These are phyloP conservation scores for Drosophila nigrodunni DNA, from an alignment of 1,140 invertebrate genomes.

Conservation along the genomic window DNA sequence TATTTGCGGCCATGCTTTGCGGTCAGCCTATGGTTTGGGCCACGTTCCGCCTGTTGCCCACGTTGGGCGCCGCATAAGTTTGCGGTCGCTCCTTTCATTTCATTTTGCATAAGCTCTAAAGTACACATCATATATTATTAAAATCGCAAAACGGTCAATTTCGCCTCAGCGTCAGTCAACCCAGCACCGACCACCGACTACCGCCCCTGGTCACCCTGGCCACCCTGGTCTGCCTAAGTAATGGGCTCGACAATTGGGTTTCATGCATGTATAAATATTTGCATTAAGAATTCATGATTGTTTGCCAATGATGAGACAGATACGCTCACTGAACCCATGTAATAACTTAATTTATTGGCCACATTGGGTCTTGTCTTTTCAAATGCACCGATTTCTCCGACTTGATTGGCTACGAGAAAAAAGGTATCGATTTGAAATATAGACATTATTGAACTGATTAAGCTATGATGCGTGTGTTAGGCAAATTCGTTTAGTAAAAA, in stretches of 20 bases:
- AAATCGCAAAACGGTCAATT: constrained; percentile 84
- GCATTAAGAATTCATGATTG: constrained; percentile 70
- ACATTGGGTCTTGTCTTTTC: constrained; percentile 25
- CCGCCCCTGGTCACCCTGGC: neutral
- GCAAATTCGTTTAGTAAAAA: too few relatives aligned
- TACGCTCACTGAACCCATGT: constrained; percentile 42
- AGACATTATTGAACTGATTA: too few relatives aligned
- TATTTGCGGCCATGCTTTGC: constrained; percentile 76
- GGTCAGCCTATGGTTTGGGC: constrained; percentile 64
- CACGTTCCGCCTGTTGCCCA: constrained; percentile 55
- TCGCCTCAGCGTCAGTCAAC: constrained; percentile 45
- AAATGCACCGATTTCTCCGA: neutral
- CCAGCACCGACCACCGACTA: neutral
- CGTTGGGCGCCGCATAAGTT: constrained; percentile 65
- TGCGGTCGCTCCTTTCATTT: constrained; percentile 77
- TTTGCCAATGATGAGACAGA: constrained; percentile 43
- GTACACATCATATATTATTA: constrained; percentile 84
- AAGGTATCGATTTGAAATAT: too few relatives aligned
- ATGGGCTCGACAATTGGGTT: constrained; percentile 63
- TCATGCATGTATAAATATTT: constrained; percentile 44
- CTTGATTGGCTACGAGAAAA: too few relatives aligned
- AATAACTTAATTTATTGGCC: constrained; percentile 64
- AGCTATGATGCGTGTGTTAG: too few relatives aligned
- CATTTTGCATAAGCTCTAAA: constrained; percentile 83
- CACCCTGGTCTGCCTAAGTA: constrained; percentile 39